Conservation (phyloP, 2,113 vertebrate species). For the Crotalus horridus region DNA sequence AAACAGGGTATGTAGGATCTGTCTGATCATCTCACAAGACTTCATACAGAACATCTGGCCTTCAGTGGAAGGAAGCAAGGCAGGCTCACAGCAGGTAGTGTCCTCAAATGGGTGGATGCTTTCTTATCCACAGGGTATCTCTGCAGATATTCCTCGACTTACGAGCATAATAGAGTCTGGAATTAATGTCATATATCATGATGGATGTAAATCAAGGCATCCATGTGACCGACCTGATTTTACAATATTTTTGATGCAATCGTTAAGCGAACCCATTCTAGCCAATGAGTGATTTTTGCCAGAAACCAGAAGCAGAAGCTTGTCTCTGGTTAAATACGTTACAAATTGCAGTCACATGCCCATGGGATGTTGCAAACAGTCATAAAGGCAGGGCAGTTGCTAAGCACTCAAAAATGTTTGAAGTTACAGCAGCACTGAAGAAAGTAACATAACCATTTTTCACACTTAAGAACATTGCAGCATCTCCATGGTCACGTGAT, state of each 20-base stretch:
- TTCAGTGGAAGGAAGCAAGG: background rate
- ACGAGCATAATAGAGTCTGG: no score
- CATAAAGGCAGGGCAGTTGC: background rate
- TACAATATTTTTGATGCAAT: no score
- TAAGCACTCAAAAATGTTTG: background rate
- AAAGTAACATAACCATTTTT: background rate
- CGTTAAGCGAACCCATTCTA: background rate
- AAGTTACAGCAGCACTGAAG: background rate
- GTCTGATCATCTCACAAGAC: background rate
- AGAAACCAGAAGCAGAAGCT: background rate
- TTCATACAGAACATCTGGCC: background rate
- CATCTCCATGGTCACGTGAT: background rate
- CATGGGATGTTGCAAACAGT: background rate
- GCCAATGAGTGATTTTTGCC: background rate
- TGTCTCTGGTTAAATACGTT: background rate
- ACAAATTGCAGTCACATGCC: background rate
- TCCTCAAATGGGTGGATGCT: background rate
- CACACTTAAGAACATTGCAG: background rate
- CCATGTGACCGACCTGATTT: no score
- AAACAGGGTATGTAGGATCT: background rate
- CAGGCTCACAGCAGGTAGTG: background rate
- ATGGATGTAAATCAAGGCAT: no score
- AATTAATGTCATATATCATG: no score
- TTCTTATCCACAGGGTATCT: background rate
- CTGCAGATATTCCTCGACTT: no score